Evolutionary conservation across 2,888 invertebrate species (phyloP).

Genomic region (Tetragonula carbonaria): DNA sequence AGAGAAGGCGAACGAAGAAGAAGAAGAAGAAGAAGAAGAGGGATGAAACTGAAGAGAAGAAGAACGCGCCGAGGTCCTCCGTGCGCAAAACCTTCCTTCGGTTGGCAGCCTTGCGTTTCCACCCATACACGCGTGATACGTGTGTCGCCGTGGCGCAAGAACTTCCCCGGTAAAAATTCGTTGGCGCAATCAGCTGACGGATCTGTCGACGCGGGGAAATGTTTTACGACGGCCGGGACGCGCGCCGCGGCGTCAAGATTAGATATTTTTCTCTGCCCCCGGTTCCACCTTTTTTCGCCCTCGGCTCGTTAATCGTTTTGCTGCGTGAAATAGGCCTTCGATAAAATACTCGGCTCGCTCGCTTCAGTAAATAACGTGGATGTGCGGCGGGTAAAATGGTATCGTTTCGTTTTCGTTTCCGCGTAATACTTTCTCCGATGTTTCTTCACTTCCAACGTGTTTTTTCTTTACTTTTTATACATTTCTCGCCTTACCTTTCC

Average conservation of each 20-base stretch:
- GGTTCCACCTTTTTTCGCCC: background rate
- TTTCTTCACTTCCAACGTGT: too few species aligned
- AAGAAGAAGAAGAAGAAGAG: constrained; percentile 2
- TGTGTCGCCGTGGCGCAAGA: constrained; percentile 58
- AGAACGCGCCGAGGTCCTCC: constrained; percentile 45
- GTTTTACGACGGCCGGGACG: constrained; percentile 70
- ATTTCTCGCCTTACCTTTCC: too few species aligned
- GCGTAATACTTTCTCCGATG: too few species aligned
- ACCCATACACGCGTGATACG: constrained; percentile 32
- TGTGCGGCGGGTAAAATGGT: background rate
- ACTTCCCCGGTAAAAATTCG: constrained; percentile 73
- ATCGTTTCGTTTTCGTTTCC: background rate
- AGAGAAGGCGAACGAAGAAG: constrained; percentile 24
- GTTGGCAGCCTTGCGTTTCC: constrained; percentile 54
- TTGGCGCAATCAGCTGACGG: constrained; percentile 77
- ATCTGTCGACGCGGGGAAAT: constrained; percentile 77
- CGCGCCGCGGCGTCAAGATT: constrained; percentile 74
- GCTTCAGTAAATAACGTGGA: background rate
- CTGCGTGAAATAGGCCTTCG: background rate
- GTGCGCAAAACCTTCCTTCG: constrained; percentile 61
- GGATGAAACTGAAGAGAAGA: constrained; percentile 36
- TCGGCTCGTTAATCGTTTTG: constrained; percentile 2
- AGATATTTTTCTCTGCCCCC: constrained; percentile 39
- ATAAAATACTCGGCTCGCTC: background rate
- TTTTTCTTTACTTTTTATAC: too few species aligned